Evolutionary conservation across 1,140 invertebrate species (phyloP), one percentile per base, ranked within the genome.

Genomic region (Hyphantria cunea): DNA sequence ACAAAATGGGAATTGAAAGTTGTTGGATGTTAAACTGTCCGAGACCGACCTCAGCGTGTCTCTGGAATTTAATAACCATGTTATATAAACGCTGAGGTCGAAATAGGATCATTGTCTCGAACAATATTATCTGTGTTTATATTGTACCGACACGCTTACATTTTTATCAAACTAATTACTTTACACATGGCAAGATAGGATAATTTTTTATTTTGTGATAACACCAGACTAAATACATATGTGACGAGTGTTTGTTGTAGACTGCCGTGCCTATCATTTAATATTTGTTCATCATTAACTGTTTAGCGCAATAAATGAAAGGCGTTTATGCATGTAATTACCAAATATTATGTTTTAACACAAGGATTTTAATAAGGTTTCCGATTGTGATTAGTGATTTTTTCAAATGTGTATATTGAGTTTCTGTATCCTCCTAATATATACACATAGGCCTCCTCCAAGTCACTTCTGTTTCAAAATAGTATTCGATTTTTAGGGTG

Each of bases 81-180:
- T 47, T 34, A 56, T 25, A 55, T 45, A 55, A 55, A 45, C 44
- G 13, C 13, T 14, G 31, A 45, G 52, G 44, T 13, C 34, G 34
- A 45, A 6, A 12, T 4, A 33, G 25, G 42, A 56, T 56, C 41
- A 47, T 34, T 55, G 53, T 34, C 42, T 41, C 5, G 17, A 25
- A 25, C 5, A 25, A 11, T 33, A 56, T 47, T 56, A 47, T 56
- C 42, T 47, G 15, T 17, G 42, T 37, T 10, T 13, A 33, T 33
- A 31, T 56, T 52, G 33, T 17, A 56, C 37, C 42, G 44, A 54
- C 37, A 25, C 52, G 41, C 44, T 56, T 41, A 34, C 47, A 25
- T 56, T 55, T 55, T 56, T 56, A 34, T 56, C 53, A 34, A 34
- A 41, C 45, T 47, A 47, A 56, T 56, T 56, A 47, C 33, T 56